These are phyloP conservation scores for Sminthurides bifidus DNA, from an alignment of 1,140 invertebrate species.

Conservation along the genomic window DNA sequence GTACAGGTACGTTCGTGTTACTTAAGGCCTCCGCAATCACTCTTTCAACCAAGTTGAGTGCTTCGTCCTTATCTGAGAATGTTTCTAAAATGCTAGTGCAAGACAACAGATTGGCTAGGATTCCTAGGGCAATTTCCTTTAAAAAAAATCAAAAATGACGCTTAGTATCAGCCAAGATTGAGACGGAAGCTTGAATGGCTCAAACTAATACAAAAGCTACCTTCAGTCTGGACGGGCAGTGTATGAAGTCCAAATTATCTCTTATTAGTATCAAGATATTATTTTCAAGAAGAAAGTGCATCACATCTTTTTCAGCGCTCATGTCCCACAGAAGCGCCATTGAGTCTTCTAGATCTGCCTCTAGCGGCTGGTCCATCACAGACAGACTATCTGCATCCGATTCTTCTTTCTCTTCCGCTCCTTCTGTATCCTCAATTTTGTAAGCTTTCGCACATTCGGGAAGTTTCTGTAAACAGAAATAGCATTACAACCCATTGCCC, in stretches of 20 bases:
- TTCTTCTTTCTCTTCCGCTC: constrained; percentile 3
- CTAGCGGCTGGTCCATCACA: constrained; percentile 7
- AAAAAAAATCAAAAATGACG: constrained; percentile 8
- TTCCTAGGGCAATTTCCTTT: constrained; percentile 28
- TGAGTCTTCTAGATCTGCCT: constrained; percentile 17
- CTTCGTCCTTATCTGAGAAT: constrained; percentile 16
- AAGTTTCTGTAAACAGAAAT: constrained; percentile 13
- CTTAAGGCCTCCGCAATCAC: not conserved
- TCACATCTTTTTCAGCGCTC: constrained; percentile 28
- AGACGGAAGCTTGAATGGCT: not conserved
- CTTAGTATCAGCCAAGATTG: not conserved
- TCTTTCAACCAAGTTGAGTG: constrained; percentile 15
- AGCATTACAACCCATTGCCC: not conserved
- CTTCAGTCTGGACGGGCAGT: constrained; percentile 14
- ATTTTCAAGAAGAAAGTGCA: constrained; percentile 21
- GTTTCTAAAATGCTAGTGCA: constrained; percentile 14
- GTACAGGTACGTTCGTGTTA: constrained; percentile 10
- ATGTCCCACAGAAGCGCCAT: constrained; percentile 29
- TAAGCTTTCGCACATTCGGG: constrained; percentile 8
- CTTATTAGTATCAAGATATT: constrained; percentile 20
- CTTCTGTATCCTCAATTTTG: not conserved
- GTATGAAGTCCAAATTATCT: constrained; percentile 12
- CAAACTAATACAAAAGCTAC: not conserved
- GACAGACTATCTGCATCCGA: not conserved
- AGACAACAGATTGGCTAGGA: constrained; percentile 27